These are phyloP conservation scores for Caenorhabditis parvicauda DNA, from an alignment of 2,888 invertebrate species.

Conservation along the genomic window DNA sequence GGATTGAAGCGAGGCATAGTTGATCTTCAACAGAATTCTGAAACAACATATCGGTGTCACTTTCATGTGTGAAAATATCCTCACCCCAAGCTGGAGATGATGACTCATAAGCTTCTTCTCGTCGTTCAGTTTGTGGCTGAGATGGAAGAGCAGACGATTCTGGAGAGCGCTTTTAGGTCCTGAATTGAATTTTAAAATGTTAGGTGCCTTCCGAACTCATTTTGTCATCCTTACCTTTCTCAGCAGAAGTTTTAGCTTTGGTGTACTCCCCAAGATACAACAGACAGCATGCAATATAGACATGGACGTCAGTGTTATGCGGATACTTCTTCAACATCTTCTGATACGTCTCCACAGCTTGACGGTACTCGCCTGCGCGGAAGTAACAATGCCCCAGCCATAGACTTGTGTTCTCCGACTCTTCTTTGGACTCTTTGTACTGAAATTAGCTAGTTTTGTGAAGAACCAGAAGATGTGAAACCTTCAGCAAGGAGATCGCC, in stretches of 20 bases:
- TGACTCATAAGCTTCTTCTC: conserved; percentile 80
- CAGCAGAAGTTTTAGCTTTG: conserved; percentile 71
- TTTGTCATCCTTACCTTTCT: conserved; percentile 62
- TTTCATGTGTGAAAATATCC: neutral
- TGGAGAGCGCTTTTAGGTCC: conserved; percentile 70
- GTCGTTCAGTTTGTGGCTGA: conserved; percentile 87
- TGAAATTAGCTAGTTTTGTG: no score
- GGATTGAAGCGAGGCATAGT: conserved; percentile 88
- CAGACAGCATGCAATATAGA: conserved; percentile 88
- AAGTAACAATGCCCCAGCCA: conserved; percentile 95
- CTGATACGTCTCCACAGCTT: conserved; percentile 72
- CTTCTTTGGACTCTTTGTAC: conserved; percentile 13
- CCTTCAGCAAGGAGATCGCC: no score
- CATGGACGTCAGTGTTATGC: conserved; percentile 69
- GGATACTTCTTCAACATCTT: conserved; percentile 66
- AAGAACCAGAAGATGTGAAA: no score
- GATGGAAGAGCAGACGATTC: conserved; percentile 83
- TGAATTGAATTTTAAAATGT: conserved; percentile 1
- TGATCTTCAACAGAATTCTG: conserved; percentile 86
- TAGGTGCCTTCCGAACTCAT: no score
- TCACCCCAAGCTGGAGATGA: conserved; percentile 76
- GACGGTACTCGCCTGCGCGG: conserved; percentile 88
- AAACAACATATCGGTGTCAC: neutral
- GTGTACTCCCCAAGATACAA: conserved; percentile 86
- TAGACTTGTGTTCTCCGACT: conserved; percentile 67